Conservation (phyloP, 2,888 invertebrate genomes). For the Himalopsyche kuldschensis region DNA sequence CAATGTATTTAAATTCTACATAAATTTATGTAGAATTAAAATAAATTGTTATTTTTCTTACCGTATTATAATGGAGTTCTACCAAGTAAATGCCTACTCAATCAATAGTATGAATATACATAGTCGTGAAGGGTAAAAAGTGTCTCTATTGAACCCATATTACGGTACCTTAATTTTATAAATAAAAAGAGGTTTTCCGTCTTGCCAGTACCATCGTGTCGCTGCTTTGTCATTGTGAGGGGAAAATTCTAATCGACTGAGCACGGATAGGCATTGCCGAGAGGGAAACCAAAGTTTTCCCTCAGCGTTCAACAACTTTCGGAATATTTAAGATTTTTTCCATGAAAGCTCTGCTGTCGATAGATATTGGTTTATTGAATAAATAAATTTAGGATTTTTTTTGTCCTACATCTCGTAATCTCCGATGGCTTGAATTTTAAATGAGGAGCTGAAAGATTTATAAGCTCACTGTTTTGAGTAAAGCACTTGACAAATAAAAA, state of each 20-base stretch:
- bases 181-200: not conserved
- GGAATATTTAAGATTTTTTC: not conserved
- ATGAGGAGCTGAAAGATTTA: not conserved
- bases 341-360: not conserved
- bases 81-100: no score
- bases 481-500: not conserved
- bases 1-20: no score
- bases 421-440: not conserved
- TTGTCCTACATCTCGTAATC: not conserved
- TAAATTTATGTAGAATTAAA: no score
- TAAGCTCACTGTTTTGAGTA: not conserved
- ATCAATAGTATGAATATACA: no score
- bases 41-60: no score
- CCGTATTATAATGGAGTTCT: no score
- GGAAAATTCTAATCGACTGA: conserved; percentile 28
- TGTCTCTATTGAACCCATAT: no score
- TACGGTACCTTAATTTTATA: not conserved
- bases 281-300: not conserved
- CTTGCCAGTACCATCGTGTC: not conserved
- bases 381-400: not conserved
- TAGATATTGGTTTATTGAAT: not conserved
- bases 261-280: not conserved
- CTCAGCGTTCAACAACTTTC: not conserved
- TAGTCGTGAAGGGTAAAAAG: no score
- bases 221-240: conserved; percentile 19